Conservation (phyloP, 1,140 invertebrate species). For the Neodiprion pinetum region DNA sequence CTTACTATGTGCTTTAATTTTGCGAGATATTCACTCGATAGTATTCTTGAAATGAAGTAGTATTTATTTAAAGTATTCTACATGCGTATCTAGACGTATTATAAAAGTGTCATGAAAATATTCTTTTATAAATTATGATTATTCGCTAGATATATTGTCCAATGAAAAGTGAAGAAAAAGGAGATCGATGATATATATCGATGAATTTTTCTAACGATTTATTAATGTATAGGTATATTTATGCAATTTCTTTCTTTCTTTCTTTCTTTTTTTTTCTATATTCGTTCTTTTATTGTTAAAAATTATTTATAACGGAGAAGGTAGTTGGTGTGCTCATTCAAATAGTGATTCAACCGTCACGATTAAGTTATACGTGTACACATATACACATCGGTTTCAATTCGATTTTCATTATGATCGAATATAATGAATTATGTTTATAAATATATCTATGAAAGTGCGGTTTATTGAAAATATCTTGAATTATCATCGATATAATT, state of each 20-base stretch:
- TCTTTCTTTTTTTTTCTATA: too few species aligned
- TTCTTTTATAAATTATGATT: background rate
- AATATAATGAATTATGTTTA: background rate
- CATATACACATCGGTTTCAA: too few species aligned
- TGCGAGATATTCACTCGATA: background rate
- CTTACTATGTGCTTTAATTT: background rate
- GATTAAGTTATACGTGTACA: background rate
- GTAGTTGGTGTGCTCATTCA: background rate
- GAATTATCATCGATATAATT: constrained; percentile 15
- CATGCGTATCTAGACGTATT: background rate
- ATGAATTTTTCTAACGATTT: too few species aligned
- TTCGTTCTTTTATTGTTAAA: background rate
- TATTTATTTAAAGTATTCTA: background rate
- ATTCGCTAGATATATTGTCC: background rate
- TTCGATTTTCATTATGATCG: too few species aligned
- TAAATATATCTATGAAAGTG: background rate
- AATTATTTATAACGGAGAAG: background rate
- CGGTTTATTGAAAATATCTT: background rate
- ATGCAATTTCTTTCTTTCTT: too few species aligned
- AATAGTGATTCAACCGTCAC: background rate
- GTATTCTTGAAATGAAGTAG: background rate
- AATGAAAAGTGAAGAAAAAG: background rate
- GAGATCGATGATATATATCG: background rate
- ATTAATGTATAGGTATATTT: too few species aligned
- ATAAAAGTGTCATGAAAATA: background rate